phyloP scores from a whole-genome alignment of 2,113 vertebrate genomes.

The Lophius piscatorius region DNA sequence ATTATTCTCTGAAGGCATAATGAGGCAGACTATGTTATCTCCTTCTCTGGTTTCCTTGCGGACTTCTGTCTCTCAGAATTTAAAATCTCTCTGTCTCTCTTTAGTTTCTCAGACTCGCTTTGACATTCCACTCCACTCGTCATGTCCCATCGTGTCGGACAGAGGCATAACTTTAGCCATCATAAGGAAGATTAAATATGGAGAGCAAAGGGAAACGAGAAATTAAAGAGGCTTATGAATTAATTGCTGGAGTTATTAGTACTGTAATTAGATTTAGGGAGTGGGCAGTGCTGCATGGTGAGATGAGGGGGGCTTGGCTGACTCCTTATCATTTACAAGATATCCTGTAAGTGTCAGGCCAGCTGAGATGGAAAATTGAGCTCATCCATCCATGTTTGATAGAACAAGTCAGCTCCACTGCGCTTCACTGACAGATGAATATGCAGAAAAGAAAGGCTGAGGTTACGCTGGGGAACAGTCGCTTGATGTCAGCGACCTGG shows the following conservation, averaged over 20 bases:
- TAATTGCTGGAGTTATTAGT: conserved; percentile 79
- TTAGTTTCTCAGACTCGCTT: conserved; percentile 18
- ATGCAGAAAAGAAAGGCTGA: conserved; percentile 54
- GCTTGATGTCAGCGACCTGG: conserved; percentile 44
- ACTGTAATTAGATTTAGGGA: conserved; percentile 77
- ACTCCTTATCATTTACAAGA: conserved; percentile 67
- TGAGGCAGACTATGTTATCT: conserved; percentile 39
- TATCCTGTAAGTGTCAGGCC: conserved; percentile 69
- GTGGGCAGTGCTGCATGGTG: conserved; percentile 63
- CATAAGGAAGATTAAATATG: conserved; percentile 73
- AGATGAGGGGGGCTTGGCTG: conserved; percentile 41
- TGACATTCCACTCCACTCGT: conserved; percentile 17
- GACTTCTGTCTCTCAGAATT: conserved; percentile 8
- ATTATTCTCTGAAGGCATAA: conserved; percentile 56
- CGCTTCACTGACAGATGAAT: conserved; percentile 42
- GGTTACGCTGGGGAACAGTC: conserved; percentile 15
- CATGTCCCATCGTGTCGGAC: conserved; percentile 45
- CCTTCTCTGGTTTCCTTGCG: conserved; percentile 17
- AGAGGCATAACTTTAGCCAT: conserved; percentile 63
- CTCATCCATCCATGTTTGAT: conserved; percentile 62
- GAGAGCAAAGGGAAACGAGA: conserved; percentile 75
- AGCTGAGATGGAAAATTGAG: conserved; percentile 73
- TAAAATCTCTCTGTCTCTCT: conserved; percentile 27
- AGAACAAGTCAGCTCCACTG: conserved; percentile 44
- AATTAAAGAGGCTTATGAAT: conserved; percentile 80